These are phyloP conservation scores for Callopanchax toddi DNA, from an alignment of 2,113 vertebrate genomes.

Conservation along the genomic window DNA sequence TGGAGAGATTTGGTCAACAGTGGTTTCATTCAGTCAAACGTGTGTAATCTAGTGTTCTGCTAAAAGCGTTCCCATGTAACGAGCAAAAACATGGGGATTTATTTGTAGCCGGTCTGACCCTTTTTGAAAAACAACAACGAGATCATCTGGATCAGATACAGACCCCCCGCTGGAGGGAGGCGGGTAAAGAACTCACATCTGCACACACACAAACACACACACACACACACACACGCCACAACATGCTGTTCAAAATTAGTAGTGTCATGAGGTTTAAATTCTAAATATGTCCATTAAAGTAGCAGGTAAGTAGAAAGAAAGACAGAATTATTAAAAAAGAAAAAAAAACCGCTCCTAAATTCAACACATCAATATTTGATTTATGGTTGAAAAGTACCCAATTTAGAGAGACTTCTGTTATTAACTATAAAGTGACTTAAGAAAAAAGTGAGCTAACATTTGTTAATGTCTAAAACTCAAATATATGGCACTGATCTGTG, in stretches of 20 bases:
- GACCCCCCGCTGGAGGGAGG: conserved; percentile 43
- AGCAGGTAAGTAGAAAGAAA: too few species aligned
- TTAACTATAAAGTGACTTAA: too few species aligned
- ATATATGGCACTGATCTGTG: too few species aligned
- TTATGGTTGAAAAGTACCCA: too few species aligned
- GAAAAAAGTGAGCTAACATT: too few species aligned
- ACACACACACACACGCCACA: conserved; percentile 8
- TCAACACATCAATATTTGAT: too few species aligned
- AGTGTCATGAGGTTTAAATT: not conserved
- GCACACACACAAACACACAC: conserved; percentile 1
- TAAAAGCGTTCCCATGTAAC: conserved; percentile 28
- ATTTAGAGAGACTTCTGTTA: too few species aligned
- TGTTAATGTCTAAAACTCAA: too few species aligned
- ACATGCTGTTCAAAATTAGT: not conserved
- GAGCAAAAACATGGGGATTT: conserved; percentile 54
- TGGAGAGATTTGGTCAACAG: conserved; percentile 37
- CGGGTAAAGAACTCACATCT: conserved; percentile 25
- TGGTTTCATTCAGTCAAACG: conserved; percentile 33
- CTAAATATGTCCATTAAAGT: too few species aligned
- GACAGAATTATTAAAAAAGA: too few species aligned
- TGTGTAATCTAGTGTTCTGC: conserved; percentile 26
- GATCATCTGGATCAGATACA: conserved; percentile 57
- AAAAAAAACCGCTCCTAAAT: too few species aligned
- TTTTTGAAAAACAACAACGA: conserved; percentile 45
- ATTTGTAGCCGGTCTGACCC: conserved; percentile 28